Evolutionary conservation across 2,113 vertebrate genomes (phyloP).

Genomic region (Notechis scutatus): DNA sequence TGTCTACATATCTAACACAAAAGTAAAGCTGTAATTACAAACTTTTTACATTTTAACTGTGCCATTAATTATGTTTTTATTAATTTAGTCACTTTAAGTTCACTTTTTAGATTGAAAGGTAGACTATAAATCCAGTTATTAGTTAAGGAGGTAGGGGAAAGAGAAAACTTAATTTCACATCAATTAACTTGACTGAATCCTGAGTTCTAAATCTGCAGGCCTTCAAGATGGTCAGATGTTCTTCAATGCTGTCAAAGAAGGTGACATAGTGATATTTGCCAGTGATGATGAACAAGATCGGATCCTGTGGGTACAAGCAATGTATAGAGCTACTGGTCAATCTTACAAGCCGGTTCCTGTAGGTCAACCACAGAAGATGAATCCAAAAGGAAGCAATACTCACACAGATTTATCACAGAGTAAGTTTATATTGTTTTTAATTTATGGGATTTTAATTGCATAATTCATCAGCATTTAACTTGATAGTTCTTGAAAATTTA

Average conservation of each 20-base stretch:
- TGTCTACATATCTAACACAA: background rate
- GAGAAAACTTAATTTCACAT: background rate
- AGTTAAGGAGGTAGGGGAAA: background rate
- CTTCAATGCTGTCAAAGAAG: conserved; percentile 94
- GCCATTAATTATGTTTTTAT: background rate
- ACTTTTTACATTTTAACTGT: background rate
- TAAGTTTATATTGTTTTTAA: conserved; percentile 6
- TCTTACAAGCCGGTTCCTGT: conserved; percentile 91
- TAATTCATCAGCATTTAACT: background rate
- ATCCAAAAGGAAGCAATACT: conserved; percentile 76
- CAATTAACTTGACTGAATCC: background rate
- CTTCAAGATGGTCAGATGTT: conserved; percentile 89
- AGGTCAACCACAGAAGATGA: conserved; percentile 78
- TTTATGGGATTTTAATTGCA: background rate
- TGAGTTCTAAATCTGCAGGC: conserved; percentile 69
- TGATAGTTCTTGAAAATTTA: conserved; percentile 4
- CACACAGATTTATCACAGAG: conserved; percentile 71
- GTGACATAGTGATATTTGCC: conserved; percentile 89
- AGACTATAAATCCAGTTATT: background rate
- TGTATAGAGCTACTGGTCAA: conserved; percentile 95
- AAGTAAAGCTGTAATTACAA: background rate
- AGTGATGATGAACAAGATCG: conserved; percentile 93
- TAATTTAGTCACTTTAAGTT: background rate
- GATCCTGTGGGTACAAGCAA: conserved; percentile 92
- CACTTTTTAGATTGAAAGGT: background rate